These are phyloP conservation scores for Sisor rabdophorus DNA, from an alignment of 2,113 vertebrate species.

Conservation along the genomic window DNA sequence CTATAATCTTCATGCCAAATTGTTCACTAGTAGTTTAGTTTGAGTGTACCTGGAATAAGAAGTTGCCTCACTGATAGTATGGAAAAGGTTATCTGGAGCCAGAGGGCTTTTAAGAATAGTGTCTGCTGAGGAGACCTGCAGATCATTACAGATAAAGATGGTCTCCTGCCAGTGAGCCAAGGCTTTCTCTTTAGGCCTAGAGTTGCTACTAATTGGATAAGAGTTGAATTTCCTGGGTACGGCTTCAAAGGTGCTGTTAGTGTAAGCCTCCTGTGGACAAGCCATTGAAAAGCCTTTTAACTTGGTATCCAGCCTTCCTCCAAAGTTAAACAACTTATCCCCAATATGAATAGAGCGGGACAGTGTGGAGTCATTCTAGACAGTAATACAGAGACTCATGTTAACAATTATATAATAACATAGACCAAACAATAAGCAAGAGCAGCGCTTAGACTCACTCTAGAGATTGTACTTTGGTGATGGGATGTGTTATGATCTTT, in stretches of 20 bases:
- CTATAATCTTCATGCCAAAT: no score
- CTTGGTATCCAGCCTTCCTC: constrained; percentile 72
- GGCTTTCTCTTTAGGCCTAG: constrained; percentile 76
- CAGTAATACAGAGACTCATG: not conserved
- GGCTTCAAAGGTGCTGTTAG: constrained; percentile 88
- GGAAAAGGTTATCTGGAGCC: constrained; percentile 84
- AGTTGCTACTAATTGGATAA: constrained; percentile 67
- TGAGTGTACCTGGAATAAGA: constrained; percentile 82
- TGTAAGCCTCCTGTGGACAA: constrained; percentile 85
- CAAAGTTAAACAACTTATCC: constrained; percentile 90
- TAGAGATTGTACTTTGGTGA: constrained; percentile 85
- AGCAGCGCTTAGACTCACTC: constrained; percentile 70
- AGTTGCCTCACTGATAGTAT: constrained; percentile 81
- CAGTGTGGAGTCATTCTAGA: constrained; percentile 67
- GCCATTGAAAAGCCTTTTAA: constrained; percentile 82
- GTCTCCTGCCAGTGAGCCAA: constrained; percentile 76
- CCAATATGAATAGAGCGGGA: constrained; percentile 89
- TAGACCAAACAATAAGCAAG: not conserved
- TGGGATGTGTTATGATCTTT: constrained; percentile 77
- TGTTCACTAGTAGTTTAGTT: not conserved
- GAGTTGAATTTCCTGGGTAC: constrained; percentile 65
- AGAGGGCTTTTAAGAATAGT: constrained; percentile 76
- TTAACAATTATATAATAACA: no score
- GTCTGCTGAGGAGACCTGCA: constrained; percentile 73
- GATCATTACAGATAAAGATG: constrained; percentile 75